phyloP scores from a whole-genome alignment of 2,113 vertebrate genomes.

The Corydoras sp. region DNA sequence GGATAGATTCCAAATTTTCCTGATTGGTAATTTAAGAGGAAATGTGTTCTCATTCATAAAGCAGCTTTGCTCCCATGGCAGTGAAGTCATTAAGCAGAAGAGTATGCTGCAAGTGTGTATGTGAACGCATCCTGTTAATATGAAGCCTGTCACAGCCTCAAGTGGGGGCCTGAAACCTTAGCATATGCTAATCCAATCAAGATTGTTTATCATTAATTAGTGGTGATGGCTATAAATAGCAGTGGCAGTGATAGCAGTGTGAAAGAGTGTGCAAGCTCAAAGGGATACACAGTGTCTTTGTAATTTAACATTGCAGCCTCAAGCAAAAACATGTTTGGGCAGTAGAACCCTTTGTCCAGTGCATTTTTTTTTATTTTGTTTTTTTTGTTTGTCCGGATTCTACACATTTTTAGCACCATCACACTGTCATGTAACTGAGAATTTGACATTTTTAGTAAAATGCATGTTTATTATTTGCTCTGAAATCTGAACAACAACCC shows the following conservation, averaged over 20 bases:
- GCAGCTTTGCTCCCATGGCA: conserved; percentile 1
- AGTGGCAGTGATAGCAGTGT: not conserved
- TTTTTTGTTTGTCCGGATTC: no score
- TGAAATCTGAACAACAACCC: no score
- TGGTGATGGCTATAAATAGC: conserved; percentile 42
- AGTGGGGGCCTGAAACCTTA: conserved; percentile 26
- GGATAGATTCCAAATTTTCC: not conserved
- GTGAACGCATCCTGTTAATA: conserved; percentile 19
- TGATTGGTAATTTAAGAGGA: conserved; percentile 24
- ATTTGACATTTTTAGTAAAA: no score
- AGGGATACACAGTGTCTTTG: no score
- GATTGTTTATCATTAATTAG: conserved; percentile 45
- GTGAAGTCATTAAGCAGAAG: conserved; percentile 19
- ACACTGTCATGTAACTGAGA: no score
- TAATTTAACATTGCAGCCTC: no score
- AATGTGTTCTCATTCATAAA: conserved; percentile 17
- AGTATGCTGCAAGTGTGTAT: conserved; percentile 14
- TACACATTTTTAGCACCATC: no score
- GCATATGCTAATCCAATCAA: conserved; percentile 40
- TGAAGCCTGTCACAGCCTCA: conserved; percentile 30
- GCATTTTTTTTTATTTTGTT: no score
- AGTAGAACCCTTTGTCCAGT: no score
- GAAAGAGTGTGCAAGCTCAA: no score
- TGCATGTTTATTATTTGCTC: no score
- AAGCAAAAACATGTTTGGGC: no score